Base-by-base conservation (phyloP, 2,797 vertebrate genomes). In the Pogonophryne albipinna region DNA sequence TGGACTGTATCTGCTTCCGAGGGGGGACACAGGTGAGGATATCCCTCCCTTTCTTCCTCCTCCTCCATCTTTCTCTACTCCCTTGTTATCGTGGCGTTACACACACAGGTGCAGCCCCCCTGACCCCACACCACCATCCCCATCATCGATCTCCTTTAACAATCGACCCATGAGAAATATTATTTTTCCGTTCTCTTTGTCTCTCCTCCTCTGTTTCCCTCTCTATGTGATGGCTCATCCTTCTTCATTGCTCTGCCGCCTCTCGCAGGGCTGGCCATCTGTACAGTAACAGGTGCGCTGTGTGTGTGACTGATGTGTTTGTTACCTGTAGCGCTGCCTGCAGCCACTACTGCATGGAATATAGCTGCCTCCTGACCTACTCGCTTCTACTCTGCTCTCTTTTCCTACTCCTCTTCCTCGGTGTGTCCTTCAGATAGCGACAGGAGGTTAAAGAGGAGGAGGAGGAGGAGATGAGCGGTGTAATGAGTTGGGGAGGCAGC, bases 281-380 rank as follows among this genome's bases (percentile, higher is more conserved):
- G 94, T 89, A 89, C 87, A 66, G 90, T 91, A 94, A 92, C 92
- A 92, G 90, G 92, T 92, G 91, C 60, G 76, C 87, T 74, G 87
- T 77, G 81, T 76, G 52, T 79, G 85, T 92, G 90, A 93, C 85
- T 75, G 85, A 89, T 87, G 86, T 81, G 83, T 88, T 92, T 82
- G 89, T 92, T 93, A 94, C 94, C 93, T 94, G 88, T 87, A 91
- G 94, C 87, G 58, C 72, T 70, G 88, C 92, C 92, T 75, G 86
- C 79, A 91, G 92, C 87, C 88, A 82, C 76, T 56, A 46, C 81
- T 71, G 88, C 82, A 3, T 47, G 23, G 82, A 86, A 86, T 85
- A 62, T 66, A 70, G 57, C 78, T 73, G 53, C 83, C 74, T 80
- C 69, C 76, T 83, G 79, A 90, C 90, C 87, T 68, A 67, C 80